Conservation (phyloP, 2,113 vertebrate genomes). For the Microcebus ravelobensis region DNA sequence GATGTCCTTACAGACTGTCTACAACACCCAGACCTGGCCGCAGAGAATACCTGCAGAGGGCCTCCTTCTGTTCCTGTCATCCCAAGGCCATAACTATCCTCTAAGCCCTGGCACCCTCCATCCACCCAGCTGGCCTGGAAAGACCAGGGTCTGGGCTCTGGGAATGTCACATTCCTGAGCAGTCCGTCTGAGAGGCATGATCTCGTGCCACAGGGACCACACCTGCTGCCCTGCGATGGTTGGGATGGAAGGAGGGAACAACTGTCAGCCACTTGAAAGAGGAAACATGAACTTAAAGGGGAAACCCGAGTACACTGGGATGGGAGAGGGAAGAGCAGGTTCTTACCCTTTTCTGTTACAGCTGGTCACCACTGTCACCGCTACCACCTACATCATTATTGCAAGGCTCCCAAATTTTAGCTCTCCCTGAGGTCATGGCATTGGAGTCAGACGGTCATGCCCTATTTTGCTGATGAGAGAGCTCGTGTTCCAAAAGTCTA, state of each 20-base stretch:
- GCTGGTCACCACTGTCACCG: background rate
- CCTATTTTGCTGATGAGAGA: background rate
- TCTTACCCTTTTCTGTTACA: background rate
- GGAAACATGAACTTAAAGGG: background rate
- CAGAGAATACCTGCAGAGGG: background rate
- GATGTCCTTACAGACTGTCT: background rate
- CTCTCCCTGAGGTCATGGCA: background rate
- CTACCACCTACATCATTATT: rapidly evolving
- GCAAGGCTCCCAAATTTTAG: background rate
- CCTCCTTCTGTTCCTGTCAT: background rate
- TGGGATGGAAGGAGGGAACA: background rate
- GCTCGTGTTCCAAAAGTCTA: background rate
- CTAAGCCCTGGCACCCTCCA: background rate
- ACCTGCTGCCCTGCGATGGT: background rate
- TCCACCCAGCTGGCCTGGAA: background rate
- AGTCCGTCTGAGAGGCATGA: background rate
- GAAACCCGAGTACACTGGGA: background rate
- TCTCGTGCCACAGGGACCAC: no score
- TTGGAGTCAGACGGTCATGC: background rate
- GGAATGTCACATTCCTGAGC: background rate
- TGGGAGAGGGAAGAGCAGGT: background rate
- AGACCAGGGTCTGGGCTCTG: background rate
- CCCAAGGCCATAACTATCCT: background rate
- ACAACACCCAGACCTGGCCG: background rate
- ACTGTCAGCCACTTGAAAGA: background rate